Conservation (phyloP, 2,113 vertebrate species). For the Chloroceryle aenea region DNA sequence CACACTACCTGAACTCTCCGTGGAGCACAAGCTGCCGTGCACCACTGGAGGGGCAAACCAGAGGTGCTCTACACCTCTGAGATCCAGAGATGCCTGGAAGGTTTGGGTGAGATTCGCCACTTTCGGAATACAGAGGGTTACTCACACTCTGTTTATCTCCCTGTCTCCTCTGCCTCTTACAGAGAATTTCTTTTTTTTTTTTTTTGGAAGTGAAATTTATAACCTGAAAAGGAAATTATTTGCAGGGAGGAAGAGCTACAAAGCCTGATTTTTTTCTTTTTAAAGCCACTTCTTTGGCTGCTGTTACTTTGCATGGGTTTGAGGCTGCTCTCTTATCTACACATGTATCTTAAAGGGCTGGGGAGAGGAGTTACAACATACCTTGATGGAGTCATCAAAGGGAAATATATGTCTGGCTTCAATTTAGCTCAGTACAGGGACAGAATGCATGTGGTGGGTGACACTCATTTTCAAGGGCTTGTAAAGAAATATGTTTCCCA, state of each 20-base stretch:
- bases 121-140: background rate
- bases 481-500: conserved; percentile 4
- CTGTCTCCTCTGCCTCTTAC: background rate
- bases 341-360: background rate
- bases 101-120: background rate
- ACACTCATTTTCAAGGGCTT: background rate
- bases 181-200: background rate
- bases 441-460: background rate
- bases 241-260: background rate
- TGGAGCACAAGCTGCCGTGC: background rate
- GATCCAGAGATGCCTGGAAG: background rate
- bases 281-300: background rate
- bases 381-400: conserved; percentile 33
- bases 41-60: background rate
- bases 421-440: background rate
- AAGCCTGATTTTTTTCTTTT: background rate
- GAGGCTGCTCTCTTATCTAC: conserved; percentile 6
- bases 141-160: background rate
- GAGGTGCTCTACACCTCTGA: background rate
- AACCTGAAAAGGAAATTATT: conserved; percentile 1
- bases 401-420: conserved; percentile 9
- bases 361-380: background rate
- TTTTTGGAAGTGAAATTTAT: background rate
- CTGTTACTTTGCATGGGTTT: background rate
- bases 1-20: background rate